Evolutionary conservation across 2,113 vertebrate species (phyloP).

Genomic region (Sturnus vulgaris): DNA sequence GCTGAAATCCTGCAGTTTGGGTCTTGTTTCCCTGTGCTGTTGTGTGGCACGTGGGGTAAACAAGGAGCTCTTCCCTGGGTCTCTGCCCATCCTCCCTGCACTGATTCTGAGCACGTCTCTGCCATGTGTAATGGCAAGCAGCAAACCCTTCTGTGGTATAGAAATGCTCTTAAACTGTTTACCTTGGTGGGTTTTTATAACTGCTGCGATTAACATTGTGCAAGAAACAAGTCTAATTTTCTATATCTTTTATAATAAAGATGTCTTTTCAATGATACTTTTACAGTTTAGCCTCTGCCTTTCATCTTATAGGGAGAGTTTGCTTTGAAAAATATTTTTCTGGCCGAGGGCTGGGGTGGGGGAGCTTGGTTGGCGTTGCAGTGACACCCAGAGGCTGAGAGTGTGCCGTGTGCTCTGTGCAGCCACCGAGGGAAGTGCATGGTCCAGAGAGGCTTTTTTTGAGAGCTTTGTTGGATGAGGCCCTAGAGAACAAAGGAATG

Average conservation of each 20-base stretch:
- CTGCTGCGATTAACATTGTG: constrained; percentile 30
- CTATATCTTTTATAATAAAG: constrained; percentile 75
- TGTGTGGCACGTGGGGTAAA: accelerated
- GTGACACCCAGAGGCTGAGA: not conserved
- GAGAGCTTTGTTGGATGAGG: not conserved
- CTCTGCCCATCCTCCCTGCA: not conserved
- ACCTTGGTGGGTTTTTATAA: constrained; percentile 3
- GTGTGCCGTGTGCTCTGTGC: not conserved
- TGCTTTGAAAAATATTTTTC: not conserved
- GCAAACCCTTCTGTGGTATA: not conserved
- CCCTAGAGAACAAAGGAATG: not conserved
- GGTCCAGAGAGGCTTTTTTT: not conserved
- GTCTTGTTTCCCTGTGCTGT: not conserved
- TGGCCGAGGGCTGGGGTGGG: not conserved
- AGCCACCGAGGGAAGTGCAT: accelerated
- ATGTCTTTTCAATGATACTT: not conserved
- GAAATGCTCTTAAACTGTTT: constrained; percentile 27
- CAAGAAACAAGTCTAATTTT: constrained; percentile 45
- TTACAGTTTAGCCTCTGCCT: not conserved
- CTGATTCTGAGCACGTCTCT: not conserved
- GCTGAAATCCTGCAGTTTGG: not conserved
- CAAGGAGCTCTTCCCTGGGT: not conserved
- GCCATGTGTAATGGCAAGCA: not conserved
- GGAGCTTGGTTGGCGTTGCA: not conserved
- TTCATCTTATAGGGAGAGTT: not conserved